These are phyloP conservation scores for Anas platyrhynchos DNA, from an alignment of 2,113 vertebrate genomes.

Conservation along the genomic window DNA sequence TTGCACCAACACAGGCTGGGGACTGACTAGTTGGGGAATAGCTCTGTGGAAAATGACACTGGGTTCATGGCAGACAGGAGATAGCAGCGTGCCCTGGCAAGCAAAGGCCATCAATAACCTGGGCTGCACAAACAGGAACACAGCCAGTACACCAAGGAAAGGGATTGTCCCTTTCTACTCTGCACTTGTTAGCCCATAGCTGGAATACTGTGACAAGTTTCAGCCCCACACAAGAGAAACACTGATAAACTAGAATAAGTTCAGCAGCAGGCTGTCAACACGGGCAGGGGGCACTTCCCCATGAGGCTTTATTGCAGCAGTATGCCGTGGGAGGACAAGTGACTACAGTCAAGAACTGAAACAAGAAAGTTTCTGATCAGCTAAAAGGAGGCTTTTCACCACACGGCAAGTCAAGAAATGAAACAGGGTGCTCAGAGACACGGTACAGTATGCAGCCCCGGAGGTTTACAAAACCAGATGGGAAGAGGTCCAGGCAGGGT, in stretches of 20 bases:
- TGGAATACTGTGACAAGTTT: not conserved
- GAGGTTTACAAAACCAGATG: not conserved
- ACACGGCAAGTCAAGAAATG: not conserved
- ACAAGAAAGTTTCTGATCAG: not conserved
- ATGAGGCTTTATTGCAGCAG: not conserved
- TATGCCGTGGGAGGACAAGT: not conserved
- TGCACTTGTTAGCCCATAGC: not conserved
- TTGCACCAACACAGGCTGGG: not conserved
- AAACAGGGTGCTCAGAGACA: not conserved
- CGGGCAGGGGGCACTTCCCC: not conserved
- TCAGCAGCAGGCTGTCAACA: not conserved
- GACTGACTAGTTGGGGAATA: not conserved
- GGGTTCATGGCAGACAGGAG: not conserved
- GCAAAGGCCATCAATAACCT: not conserved
- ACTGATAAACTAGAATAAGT: not conserved
- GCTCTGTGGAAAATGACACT: not conserved
- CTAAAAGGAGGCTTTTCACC: not conserved
- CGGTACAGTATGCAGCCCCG: not conserved
- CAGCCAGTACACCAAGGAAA: not conserved
- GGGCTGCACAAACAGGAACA: not conserved
- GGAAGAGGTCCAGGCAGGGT: not conserved
- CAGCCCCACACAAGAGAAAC: accelerated
- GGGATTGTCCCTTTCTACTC: not conserved
- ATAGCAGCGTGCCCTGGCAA: not conserved
- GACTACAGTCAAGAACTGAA: not conserved